Conservation (phyloP, 1,140 invertebrate genomes). For the Chelonus insularis region DNA sequence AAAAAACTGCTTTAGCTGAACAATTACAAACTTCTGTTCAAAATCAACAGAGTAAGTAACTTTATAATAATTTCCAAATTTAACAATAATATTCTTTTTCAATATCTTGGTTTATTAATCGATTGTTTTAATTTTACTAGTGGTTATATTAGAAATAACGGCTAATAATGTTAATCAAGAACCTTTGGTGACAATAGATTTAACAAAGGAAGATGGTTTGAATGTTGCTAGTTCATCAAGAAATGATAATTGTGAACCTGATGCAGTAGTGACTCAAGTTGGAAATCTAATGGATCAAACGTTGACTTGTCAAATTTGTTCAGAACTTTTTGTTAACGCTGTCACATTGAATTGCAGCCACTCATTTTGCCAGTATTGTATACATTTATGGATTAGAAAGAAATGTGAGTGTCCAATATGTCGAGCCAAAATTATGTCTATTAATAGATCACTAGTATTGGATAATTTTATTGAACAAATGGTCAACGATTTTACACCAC, state of each 20-base stretch:
- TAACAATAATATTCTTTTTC: too few relatives aligned
- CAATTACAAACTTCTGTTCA: slow-evolving; percentile 24
- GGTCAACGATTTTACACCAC: slow-evolving; percentile 63
- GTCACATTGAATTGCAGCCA: slow-evolving; percentile 77
- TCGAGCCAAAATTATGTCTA: slow-evolving; percentile 57
- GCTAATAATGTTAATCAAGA: slow-evolving; percentile 29
- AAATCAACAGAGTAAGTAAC: slow-evolving; percentile 23
- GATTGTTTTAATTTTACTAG: slow-evolving; percentile 14
- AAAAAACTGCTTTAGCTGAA: slow-evolving; percentile 49
- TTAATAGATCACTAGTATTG: slow-evolving; percentile 62
- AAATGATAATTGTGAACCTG: too few relatives aligned
- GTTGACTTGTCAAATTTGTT: slow-evolving; percentile 77
- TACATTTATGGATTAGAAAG: slow-evolving; percentile 72
- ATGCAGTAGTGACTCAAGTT: slow-evolving; percentile 60
- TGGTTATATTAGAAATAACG: slow-evolving; percentile 16
- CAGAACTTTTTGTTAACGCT: slow-evolving; percentile 74
- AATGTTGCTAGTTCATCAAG: slow-evolving; percentile 28
- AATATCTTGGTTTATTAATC: too few relatives aligned
- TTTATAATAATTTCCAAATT: too few relatives aligned
- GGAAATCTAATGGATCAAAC: slow-evolving; percentile 73
- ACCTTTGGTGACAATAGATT: slow-evolving; percentile 57
- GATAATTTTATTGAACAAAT: slow-evolving; percentile 70
- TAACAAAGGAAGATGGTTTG: slow-evolving; percentile 38
- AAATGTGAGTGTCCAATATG: slow-evolving; percentile 77
- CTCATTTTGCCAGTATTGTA: slow-evolving; percentile 77